Conservation (phyloP, 2,113 vertebrate genomes). For the Diadophis punctatus region DNA sequence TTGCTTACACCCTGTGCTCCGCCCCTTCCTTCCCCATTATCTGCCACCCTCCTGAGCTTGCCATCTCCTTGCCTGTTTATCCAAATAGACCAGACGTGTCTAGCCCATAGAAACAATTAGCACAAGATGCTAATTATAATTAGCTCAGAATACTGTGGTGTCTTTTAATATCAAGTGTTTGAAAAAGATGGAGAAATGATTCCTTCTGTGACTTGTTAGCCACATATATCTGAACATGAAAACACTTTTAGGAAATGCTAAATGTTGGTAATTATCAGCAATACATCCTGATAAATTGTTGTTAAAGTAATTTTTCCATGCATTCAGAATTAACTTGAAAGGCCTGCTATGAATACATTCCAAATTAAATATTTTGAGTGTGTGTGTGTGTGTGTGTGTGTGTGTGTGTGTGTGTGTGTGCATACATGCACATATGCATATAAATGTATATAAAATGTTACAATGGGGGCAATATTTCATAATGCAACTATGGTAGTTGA, state of each 20-base stretch:
- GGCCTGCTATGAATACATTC: neutral
- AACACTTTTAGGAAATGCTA: neutral
- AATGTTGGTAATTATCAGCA: neutral
- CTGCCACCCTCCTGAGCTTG: neutral
- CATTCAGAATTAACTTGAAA: neutral
- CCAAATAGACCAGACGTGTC: neutral
- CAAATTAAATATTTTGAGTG: neutral
- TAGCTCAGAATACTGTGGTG: neutral
- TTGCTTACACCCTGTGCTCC: neutral
- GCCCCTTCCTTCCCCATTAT: neutral
- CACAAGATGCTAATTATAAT: neutral
- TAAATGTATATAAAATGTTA: neutral
- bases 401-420: neutral
- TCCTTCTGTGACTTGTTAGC: neutral
- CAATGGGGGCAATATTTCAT: constrained; percentile 15
- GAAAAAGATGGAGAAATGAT: neutral
- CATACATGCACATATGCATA: neutral
- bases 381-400: neutral
- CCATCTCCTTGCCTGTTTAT: neutral
- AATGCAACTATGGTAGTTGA: constrained; percentile 44
- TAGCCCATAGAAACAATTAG: neutral
- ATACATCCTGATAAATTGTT: neutral
- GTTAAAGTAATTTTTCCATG: neutral
- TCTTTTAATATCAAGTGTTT: neutral
- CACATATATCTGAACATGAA: neutral